A percentile compares a stretch with the other conserved stretches of the same genome.
These are phyloP conservation scores for Pseudoatta argentina DNA, from an alignment of 1,140 invertebrate species.

Conservation along the genomic window DNA sequence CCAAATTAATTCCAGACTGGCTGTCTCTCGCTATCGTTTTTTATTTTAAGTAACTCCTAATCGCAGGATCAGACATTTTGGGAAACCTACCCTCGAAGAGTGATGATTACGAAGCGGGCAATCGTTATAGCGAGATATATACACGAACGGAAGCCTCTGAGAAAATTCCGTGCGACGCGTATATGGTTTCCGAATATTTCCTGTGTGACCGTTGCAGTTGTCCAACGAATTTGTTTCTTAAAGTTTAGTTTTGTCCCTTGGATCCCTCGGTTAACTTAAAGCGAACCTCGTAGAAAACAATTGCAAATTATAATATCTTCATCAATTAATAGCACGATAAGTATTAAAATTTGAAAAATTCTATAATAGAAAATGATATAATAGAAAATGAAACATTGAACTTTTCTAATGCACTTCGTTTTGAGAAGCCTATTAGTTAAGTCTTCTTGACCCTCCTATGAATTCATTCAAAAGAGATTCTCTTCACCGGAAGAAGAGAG, in stretches of 20 bases:
- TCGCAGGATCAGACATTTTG: constrained; percentile 51
- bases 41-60: constrained; percentile 46
- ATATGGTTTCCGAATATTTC: constrained; percentile 63
- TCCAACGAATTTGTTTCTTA: not conserved
- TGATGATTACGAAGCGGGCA: constrained; percentile 12
- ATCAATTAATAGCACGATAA: not conserved
- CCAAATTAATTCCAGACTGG: constrained; percentile 45
- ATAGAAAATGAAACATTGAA: too few species aligned
- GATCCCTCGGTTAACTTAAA: not conserved
- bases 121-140: constrained; percentile 16
- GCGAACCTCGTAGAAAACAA: not conserved
- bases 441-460: too few species aligned
- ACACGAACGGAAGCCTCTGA: constrained; percentile 44
- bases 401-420: too few species aligned
- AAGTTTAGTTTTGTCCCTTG: not conserved
- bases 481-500: too few species aligned
- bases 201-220: not conserved
- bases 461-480: too few species aligned
- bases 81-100: constrained; percentile 28
- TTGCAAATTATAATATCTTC: not conserved
- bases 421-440: too few species aligned
- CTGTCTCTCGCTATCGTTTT: constrained; percentile 1
- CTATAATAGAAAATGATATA: too few species aligned
- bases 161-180: constrained; percentile 27
- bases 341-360: too few species aligned